Base-by-base conservation (phyloP, 2,888 invertebrate genomes). In the Drosophila setosimentum region DNA sequence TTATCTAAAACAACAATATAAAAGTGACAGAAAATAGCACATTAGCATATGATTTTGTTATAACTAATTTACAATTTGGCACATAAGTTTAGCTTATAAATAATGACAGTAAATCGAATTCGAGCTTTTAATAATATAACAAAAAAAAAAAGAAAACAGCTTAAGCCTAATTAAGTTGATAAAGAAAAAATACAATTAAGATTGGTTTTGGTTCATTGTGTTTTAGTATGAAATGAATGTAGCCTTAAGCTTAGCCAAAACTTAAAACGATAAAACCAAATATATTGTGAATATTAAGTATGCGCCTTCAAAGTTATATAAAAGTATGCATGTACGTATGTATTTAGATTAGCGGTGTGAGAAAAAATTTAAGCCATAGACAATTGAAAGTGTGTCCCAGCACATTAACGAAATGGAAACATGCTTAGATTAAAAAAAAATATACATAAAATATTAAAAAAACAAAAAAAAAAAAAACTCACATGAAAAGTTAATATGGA, bases 271-370 rank as follows among this genome's bases (percentile, higher is more conserved):
- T 61, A 67, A 51, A 29, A n/a, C 11, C 6, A n/a, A 54, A 54
- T 11, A 73, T 73, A 91, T 89, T 92, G 92, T 92, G 92, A 92
- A 91, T 91, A 92, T 90, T 70, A 50, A 80, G 76, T 91, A 92
- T 90, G 92, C 92, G 92, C 92, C 92, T 92, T 92, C 91, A 91
- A 90, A 88, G 87, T 91, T 76, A 73, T 60, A 60, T 55, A 68
- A 54, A 55, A 48, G 59, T 71, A 68, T 64, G 68, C 69, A 76
- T 69, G 67, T 61, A 69, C 61, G 68, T 68, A 60, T 75, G 71
- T 72, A 71, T 88, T 71, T 88, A 77, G 87, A 69, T 63, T 73
- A 72, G 79, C 67, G 49, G 71, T 76, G 82, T 69, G 63, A 73
- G 68, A 66, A 68, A 78, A 48, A 65, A 42, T 37, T 51, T 70